Conservation (phyloP, 2,888 invertebrate species). For the Lissocephala sabroskyi region DNA sequence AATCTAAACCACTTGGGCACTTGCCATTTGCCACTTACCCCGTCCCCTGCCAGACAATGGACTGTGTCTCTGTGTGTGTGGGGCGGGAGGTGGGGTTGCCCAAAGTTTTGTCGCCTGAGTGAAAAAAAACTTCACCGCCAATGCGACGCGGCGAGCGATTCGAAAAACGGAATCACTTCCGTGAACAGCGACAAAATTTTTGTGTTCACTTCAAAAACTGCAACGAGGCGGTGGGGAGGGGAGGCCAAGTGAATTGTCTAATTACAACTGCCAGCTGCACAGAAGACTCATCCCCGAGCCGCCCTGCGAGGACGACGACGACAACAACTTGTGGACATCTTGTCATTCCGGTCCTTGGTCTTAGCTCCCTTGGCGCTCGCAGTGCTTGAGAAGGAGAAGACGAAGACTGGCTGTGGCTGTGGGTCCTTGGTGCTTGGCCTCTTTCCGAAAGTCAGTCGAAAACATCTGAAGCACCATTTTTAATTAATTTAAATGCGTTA, state of each 20-base stretch:
- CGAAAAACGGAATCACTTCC: constrained; percentile 58
- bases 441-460: constrained; percentile 44
- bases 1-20: constrained; percentile 57
- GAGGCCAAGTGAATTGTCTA: constrained; percentile 59
- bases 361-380: background rate
- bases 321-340: constrained; percentile 2
- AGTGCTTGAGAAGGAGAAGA: background rate
- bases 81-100: background rate
- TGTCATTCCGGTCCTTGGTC: constrained; percentile 28
- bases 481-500: constrained; percentile 62
- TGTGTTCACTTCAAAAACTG: constrained; percentile 43
- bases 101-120: too few species aligned
- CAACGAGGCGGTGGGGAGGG: constrained; percentile 7
- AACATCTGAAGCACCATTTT: constrained; percentile 63
- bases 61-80: background rate
- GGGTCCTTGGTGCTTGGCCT: constrained; percentile 22
- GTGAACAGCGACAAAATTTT: constrained; percentile 37
- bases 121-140: constrained; percentile 52
- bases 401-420: too few species aligned
- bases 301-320: too few species aligned
- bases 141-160: constrained; percentile 43
- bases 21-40: constrained; percentile 3
- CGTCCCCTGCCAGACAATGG: background rate
- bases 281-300: too few species aligned
- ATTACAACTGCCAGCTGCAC: constrained; percentile 60